Conservation (phyloP, 2,888 invertebrate species). For the Palloptera scutellata region DNA sequence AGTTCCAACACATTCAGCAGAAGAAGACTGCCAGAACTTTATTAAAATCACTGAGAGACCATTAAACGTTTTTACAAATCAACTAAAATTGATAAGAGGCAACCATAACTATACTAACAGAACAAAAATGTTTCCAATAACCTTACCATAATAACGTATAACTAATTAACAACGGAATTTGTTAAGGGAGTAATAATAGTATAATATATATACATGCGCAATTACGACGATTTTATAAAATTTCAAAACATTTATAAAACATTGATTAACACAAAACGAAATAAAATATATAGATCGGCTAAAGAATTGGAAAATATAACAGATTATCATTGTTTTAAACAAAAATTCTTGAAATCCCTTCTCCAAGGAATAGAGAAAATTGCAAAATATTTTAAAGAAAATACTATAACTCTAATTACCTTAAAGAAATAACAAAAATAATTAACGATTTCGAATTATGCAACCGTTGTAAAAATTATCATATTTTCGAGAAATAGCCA, state of each 20-base stretch:
- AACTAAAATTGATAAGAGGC: constrained; percentile 25
- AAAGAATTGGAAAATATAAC: constrained; percentile 5
- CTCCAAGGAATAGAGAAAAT: constrained; percentile 7
- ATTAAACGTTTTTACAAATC: constrained; percentile 27
- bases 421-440: no score
- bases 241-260: constrained; percentile 17
- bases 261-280: neutral
- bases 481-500: neutral
- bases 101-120: neutral
- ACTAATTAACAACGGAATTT: constrained; percentile 15
- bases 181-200: constrained; percentile 4
- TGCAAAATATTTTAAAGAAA: neutral
- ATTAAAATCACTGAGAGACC: constrained; percentile 21
- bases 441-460: constrained; percentile 8
- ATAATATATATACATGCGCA: constrained; percentile 1
- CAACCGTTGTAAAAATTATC: constrained; percentile 11
- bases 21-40: constrained; percentile 17
- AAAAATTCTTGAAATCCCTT: neutral
- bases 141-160: constrained; percentile 27
- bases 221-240: constrained; percentile 10
- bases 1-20: constrained; percentile 15
- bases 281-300: neutral
- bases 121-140: constrained; percentile 21
- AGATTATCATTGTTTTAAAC: neutral
- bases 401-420: constrained; percentile 11